Base-by-base conservation (phyloP, 2,888 invertebrate species). In the Hypsopygia costalis region DNA sequence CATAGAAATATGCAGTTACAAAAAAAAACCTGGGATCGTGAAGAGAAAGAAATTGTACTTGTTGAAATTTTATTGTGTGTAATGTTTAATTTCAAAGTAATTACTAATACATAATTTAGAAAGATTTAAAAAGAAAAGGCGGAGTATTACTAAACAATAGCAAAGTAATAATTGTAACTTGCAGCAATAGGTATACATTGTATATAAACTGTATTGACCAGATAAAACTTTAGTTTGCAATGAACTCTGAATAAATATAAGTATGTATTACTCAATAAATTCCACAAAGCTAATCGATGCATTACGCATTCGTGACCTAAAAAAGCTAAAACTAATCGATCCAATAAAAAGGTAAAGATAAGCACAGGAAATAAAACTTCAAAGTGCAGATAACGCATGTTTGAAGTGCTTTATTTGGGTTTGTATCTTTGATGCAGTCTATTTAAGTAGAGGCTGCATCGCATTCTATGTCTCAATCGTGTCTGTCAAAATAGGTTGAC, bases 351-450 rank as follows among this genome's bases (percentile, higher is more conserved):
- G 61, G 50, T 41, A 44, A 46, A 70, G 76, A 81, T 80, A 79
- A 77, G 71, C 66, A 57, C 71, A 75, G 81, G 80, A 80, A 83
- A 82, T 81, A 79, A 78, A 81, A 81, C 78, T 68, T 83, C 81
- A 78, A 79, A 80, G 72, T 67, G 52, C 36, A 64, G 73, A 74
- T 78, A 74, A 76, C 61, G 49, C 20, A 21, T 30, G 30, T 31
- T 37, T 37, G 31, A 22, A 37, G 36, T 31, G 36, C 11, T 30
- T 30, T 37, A 37, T 37, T 37, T 37, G 36, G 11, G 30, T 11
- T 11, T 30, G 29, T 28, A 36, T 29, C 20, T 36, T 36, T 36
- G 36, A 36, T 29, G 29, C 36, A 36, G 34, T 11, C 34, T 11
- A 6, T 36, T 12, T 28, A 31, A 21, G 30, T 20, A 25, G 8